Evolutionary conservation across 2,113 vertebrate species (phyloP).

Genomic region (Hippocampus abdominalis): DNA sequence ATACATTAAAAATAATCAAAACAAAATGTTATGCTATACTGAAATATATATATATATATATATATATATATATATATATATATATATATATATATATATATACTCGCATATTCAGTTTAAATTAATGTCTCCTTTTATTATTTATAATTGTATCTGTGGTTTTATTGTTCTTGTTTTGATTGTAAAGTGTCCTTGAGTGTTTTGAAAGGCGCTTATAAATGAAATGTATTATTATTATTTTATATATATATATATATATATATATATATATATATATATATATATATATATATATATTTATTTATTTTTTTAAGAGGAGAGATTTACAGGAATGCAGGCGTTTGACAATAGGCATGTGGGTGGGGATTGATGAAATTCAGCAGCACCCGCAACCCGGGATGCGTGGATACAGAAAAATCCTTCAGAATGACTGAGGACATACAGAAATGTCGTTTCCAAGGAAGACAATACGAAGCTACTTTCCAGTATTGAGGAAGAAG

Average conservation of each 20-base stretch:
- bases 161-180: no score
- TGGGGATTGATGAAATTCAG: slow-evolving; percentile 28
- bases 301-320: not conserved
- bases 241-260: not conserved
- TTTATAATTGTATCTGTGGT: no score
- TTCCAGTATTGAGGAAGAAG: slow-evolving; percentile 39
- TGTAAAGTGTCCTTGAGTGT: no score
- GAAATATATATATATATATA: not conserved
- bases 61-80: no score
- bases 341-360: slow-evolving; percentile 33
- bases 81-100: no score
- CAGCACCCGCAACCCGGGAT: slow-evolving; percentile 8
- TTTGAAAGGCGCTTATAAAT: no score
- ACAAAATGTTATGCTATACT: not conserved
- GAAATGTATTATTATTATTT: no score
- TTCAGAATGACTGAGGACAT: slow-evolving; percentile 66
- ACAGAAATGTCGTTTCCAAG: slow-evolving; percentile 70
- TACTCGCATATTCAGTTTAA: no score
- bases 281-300: no score
- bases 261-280: no score
- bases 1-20: not conserved
- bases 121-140: no score
- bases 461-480: slow-evolving; percentile 47
- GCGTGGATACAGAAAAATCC: slow-evolving; percentile 46
- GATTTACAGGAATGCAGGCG: slow-evolving; percentile 35